phyloP scores from a whole-genome alignment of 53 echinoderm and acorn worm genomes.

The Apostichopus leukothele region DNA sequence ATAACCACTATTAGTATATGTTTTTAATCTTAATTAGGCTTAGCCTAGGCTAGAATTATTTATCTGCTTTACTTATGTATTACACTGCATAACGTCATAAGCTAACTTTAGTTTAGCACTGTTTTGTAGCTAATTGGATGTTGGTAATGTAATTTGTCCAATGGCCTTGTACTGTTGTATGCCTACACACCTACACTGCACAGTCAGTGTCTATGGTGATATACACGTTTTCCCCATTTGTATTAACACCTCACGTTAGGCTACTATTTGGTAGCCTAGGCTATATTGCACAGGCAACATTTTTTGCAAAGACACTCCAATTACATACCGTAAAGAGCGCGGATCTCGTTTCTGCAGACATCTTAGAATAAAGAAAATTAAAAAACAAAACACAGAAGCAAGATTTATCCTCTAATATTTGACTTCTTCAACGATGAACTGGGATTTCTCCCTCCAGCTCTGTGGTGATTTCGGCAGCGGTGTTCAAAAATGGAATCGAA shows the following conservation, averaged over 20 bases:
- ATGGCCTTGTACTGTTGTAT: too few relatives aligned
- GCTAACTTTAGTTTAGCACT: too few relatives aligned
- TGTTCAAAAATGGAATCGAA: neutral
- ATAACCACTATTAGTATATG: too few relatives aligned
- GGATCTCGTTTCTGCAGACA: constrained; percentile 71
- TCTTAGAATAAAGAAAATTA: constrained; percentile 31
- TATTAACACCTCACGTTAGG: neutral
- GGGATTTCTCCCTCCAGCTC: neutral
- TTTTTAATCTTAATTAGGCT: too few relatives aligned
- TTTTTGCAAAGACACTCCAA: constrained; percentile 24
- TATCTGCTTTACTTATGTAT: too few relatives aligned
- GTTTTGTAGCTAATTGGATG: too few relatives aligned
- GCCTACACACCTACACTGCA: too few relatives aligned
- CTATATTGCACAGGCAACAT: neutral
- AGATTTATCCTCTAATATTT: neutral
- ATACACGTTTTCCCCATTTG: constrained; percentile 16
- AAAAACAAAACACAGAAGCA: neutral
- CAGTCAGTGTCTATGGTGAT: neutral
- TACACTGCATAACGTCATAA: too few relatives aligned
- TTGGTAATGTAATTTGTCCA: too few relatives aligned
- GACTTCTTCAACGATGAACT: neutral
- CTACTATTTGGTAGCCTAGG: neutral
- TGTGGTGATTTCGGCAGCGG: neutral
- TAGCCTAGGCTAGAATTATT: too few relatives aligned
- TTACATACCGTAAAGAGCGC: constrained; percentile 86